Conservation (phyloP, 2,888 invertebrate genomes). For the Hyles lineata region DNA sequence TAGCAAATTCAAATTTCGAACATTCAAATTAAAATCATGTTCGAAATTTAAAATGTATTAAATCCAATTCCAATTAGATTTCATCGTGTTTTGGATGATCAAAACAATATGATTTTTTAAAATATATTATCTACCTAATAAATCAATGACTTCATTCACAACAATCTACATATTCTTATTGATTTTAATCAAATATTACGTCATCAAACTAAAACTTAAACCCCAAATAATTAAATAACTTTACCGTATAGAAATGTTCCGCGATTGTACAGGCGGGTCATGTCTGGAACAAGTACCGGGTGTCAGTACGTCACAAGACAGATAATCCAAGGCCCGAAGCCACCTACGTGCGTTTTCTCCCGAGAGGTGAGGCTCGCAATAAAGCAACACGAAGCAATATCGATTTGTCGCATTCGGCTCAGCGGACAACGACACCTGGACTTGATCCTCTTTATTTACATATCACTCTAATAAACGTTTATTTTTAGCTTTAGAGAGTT, state of each 20-base stretch:
- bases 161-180: too few relatives aligned
- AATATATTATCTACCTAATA: too few relatives aligned
- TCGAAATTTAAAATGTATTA: too few relatives aligned
- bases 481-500: neutral
- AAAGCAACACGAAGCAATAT: slow-evolving; percentile 35
- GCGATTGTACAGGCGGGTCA: slow-evolving; percentile 1
- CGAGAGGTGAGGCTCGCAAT: slow-evolving; percentile 26
- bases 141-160: too few relatives aligned
- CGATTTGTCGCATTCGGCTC: slow-evolving; percentile 44
- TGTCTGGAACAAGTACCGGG: slow-evolving; percentile 22
- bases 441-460: slow-evolving; percentile 42
- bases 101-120: too few relatives aligned
- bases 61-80: too few relatives aligned
- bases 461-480: slow-evolving; percentile 31
- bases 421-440: slow-evolving; percentile 35
- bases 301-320: slow-evolving; percentile 23
- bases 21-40: neutral
- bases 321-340: slow-evolving; percentile 25
- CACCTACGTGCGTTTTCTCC: slow-evolving; percentile 19
- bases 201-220: neutral
- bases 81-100: too few relatives aligned
- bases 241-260: slow-evolving; percentile 5
- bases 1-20: neutral
- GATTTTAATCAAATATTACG: neutral
- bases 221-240: neutral